Evolutionary conservation across 2,797 vertebrate genomes (phyloP).

Genomic region (Pachyuromys duprasi): DNA sequence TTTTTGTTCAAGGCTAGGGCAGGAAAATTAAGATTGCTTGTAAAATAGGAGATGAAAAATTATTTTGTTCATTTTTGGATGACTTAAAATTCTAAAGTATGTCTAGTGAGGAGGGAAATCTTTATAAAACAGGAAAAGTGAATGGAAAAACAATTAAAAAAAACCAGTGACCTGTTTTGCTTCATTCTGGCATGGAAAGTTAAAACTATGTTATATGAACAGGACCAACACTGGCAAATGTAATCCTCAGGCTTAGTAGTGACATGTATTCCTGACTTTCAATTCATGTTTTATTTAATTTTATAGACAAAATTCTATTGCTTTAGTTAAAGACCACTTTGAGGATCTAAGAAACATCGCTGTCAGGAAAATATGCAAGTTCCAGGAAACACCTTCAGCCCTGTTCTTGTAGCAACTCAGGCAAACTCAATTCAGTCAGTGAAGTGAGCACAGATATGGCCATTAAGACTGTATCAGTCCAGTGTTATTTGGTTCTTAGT

Average conservation of each 20-base stretch:
- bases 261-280: conserved; percentile 28
- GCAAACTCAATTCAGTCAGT: neutral
- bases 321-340: conserved; percentile 44
- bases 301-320: neutral
- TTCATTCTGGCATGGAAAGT: conserved; percentile 36
- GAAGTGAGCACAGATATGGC: neutral
- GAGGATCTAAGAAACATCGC: neutral
- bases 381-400: neutral
- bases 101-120: conserved; percentile 29
- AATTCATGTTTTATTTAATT: conserved; percentile 49
- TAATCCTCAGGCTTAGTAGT: neutral
- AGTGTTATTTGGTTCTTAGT: conserved; percentile 17
- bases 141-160: conserved; percentile 35
- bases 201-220: neutral
- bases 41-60: conserved; percentile 40
- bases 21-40: conserved; percentile 53
- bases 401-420: neutral
- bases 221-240: conserved; percentile 27
- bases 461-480: neutral
- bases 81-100: conserved; percentile 59
- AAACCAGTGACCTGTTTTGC: neutral
- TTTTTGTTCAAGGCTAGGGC: conserved; percentile 47
- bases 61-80: conserved; percentile 44
- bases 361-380: neutral
- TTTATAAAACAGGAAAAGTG: conserved; percentile 57